phyloP scores from a whole-genome alignment of 2,113 vertebrate genomes.

The Oxyura jamaicensis region DNA sequence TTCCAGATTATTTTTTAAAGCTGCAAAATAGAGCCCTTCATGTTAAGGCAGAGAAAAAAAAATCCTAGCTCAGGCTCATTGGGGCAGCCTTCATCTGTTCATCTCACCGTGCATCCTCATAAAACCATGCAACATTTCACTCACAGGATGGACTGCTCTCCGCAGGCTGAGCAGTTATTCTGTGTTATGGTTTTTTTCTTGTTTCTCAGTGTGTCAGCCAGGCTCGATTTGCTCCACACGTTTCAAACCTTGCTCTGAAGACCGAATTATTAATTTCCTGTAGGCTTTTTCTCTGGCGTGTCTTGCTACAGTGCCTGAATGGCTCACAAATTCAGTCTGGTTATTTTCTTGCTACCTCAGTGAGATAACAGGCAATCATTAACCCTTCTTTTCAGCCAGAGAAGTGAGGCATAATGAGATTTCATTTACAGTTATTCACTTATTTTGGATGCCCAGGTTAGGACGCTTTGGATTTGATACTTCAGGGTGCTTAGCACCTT shows the following conservation, averaged over 20 bases:
- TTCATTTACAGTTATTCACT: neutral
- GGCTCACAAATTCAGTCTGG: neutral
- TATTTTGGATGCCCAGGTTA: neutral
- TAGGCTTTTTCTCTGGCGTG: neutral
- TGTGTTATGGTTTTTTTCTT: neutral
- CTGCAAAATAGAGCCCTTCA: neutral
- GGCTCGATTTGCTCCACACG: neutral
- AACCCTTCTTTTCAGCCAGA: neutral
- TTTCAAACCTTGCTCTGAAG: neutral
- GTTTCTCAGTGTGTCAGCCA: neutral
- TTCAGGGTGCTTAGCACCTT: neutral
- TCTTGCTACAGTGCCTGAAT: neutral
- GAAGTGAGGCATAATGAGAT: neutral
- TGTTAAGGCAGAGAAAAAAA: neutral
- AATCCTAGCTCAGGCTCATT: neutral
- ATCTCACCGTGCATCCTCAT: neutral
- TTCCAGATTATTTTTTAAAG: neutral
- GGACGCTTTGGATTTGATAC: neutral
- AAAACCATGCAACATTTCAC: neutral
- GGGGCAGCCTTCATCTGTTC: neutral
- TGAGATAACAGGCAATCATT: neutral
- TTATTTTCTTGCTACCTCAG: neutral
- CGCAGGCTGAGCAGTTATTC: neutral
- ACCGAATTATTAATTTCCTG: slow-evolving; percentile 35
- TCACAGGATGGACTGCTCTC: neutral